Conservation (phyloP, 2,797 vertebrate species). For the Rhinatrema bivittatum region DNA sequence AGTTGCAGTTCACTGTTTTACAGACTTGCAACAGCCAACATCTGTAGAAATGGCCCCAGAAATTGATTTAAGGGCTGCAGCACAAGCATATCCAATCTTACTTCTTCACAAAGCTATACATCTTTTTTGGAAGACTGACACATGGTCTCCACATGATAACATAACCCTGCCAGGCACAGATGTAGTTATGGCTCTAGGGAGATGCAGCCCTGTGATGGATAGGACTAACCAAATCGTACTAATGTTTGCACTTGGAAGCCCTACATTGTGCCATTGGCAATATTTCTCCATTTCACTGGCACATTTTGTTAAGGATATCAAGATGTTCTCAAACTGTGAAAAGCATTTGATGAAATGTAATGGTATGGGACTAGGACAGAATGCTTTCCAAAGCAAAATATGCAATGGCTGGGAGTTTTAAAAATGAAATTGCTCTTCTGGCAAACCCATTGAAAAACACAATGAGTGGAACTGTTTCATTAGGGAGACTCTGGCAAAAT, state of each 20-base stretch:
- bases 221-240: constrained; percentile 22
- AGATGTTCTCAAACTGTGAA: constrained; percentile 43
- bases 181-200: constrained; percentile 36
- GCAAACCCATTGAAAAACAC: constrained; percentile 42
- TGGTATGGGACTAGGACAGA: constrained; percentile 28
- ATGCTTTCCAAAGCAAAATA: constrained; percentile 35
- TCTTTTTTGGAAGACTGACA: constrained; percentile 52
- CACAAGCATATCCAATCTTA: constrained; percentile 43
- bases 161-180: constrained; percentile 34
- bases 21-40: constrained; percentile 40
- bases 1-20: constrained; percentile 27
- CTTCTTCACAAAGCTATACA: constrained; percentile 30
- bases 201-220: constrained; percentile 40
- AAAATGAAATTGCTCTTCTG: constrained; percentile 60
- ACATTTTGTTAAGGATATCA: constrained; percentile 47
- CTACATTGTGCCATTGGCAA: constrained; percentile 16
- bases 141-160: constrained; percentile 45
- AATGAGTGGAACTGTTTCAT: constrained; percentile 57
- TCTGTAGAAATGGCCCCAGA: constrained; percentile 42
- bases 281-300: constrained; percentile 22
- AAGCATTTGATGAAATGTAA: constrained; percentile 42
- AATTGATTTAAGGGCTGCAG: constrained; percentile 57
- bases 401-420: constrained; percentile 36
- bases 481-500: constrained; percentile 48
- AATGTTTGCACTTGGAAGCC: constrained; percentile 42